Evolutionary conservation across 2,888 invertebrate species (phyloP).

Genomic region (Neria commutata): DNA sequence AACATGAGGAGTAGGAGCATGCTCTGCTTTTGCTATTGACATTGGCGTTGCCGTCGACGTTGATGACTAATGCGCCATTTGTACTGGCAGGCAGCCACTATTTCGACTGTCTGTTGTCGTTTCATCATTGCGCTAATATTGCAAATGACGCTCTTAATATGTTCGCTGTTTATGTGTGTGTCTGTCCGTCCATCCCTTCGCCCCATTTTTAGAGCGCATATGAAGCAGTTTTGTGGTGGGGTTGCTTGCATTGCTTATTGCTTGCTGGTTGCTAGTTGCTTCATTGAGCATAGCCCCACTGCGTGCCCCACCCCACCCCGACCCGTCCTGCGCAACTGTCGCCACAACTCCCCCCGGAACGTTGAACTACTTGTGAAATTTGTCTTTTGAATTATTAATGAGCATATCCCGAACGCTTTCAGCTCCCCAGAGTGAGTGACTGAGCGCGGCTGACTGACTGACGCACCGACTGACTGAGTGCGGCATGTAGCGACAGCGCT

Average conservation of each 20-base stretch:
- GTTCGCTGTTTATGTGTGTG: conserved; percentile 26
- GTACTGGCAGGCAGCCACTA: not conserved
- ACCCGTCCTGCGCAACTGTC: not conserved
- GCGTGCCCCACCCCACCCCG: not conserved
- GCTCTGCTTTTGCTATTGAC: too few species aligned
- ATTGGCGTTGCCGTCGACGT: not conserved
- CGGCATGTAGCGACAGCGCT: too few species aligned
- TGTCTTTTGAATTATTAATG: conserved; percentile 60
- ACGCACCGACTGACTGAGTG: too few species aligned
- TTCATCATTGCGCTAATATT: conserved; percentile 41
- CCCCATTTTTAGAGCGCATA: conserved; percentile 10
- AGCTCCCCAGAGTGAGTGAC: too few species aligned
- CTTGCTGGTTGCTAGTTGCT: conserved; percentile 21
- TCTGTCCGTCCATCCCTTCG: not conserved
- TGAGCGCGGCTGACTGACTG: too few species aligned
- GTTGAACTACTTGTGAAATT: conserved; percentile 50
- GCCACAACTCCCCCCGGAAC: too few species aligned
- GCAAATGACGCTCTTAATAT: conserved; percentile 52
- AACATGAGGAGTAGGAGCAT: too few species aligned
- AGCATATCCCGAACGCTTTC: conserved; percentile 40
- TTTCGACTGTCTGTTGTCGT: conserved; percentile 11
- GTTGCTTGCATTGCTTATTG: not conserved
- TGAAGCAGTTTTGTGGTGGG: not conserved
- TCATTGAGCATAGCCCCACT: conserved; percentile 45
- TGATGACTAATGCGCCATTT: not conserved